Evolutionary conservation across 2,888 invertebrate genomes (phyloP).

Genomic region (Aelia acuminata): DNA sequence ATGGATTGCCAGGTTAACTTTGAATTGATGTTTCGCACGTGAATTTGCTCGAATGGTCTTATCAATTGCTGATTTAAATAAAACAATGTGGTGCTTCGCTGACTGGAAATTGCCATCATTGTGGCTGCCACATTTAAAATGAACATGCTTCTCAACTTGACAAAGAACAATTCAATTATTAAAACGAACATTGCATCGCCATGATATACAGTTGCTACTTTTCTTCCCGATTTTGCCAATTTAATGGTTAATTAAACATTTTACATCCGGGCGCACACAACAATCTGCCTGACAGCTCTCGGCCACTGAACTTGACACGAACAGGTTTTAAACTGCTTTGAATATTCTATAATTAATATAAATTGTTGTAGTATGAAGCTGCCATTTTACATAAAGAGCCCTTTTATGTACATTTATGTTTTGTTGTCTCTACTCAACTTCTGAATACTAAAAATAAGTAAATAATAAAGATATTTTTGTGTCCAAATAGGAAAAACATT

Average conservation of each 20-base stretch:
- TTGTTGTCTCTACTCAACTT: neutral
- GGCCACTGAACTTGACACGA: slow-evolving; percentile 50
- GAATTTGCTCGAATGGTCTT: neutral
- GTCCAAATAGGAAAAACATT: too few species aligned
- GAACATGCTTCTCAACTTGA: neutral
- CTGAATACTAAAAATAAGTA: neutral
- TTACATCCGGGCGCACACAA: slow-evolving; percentile 2
- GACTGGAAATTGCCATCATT: neutral
- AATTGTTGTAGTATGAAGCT: slow-evolving; percentile 34
- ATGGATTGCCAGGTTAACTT: neutral
- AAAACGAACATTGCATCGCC: slow-evolving; percentile 12
- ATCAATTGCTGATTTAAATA: slow-evolving; percentile 4
- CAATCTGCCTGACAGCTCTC: slow-evolving; percentile 29
- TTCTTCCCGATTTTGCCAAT: slow-evolving; percentile 41
- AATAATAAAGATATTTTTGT: too few species aligned
- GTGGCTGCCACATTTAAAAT: neutral
- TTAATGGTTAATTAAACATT: slow-evolving; percentile 47
- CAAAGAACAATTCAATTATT: slow-evolving; percentile 48
- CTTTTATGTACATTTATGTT: neutral
- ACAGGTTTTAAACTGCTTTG: slow-evolving; percentile 52
- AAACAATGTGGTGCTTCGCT: neutral
- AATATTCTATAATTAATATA: slow-evolving; percentile 56
- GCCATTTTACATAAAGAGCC: slow-evolving; percentile 29
- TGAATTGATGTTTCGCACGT: neutral
- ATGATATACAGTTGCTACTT: slow-evolving; percentile 12